These are phyloP conservation scores for Cebidichthys violaceus DNA, from an alignment of 2,113 vertebrate genomes.

Conservation along the genomic window DNA sequence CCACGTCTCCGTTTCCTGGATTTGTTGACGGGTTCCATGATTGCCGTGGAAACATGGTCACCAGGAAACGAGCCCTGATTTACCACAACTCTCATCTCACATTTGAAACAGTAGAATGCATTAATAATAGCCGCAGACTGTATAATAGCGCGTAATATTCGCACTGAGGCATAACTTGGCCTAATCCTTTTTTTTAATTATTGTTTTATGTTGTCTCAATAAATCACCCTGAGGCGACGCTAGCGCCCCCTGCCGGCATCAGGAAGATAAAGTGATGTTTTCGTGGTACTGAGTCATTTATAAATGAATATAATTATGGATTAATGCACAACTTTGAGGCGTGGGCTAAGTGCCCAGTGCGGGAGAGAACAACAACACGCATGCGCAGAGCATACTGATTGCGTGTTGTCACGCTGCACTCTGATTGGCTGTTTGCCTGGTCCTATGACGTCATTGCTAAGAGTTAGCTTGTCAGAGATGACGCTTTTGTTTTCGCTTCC, in stretches of 20 bases:
- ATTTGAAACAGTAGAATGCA: neutral
- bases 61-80: slow-evolving; percentile 6
- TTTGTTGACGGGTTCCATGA: slow-evolving; percentile 63
- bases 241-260: neutral
- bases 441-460: neutral
- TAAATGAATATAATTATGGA: neutral
- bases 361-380: neutral
- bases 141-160: neutral
- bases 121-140: neutral
- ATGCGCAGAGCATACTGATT: neutral
- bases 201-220: neutral
- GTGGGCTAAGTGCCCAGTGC: too few relatives aligned
- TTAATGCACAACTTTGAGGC: neutral
- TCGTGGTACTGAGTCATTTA: neutral
- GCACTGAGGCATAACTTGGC: neutral
- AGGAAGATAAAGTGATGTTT: neutral
- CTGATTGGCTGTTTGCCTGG: neutral
- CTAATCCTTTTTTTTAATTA: neutral
- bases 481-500: too few relatives aligned
- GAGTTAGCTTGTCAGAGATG: too few relatives aligned
- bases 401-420: neutral
- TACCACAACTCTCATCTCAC: neutral
- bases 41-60: slow-evolving; percentile 42
- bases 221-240: neutral
- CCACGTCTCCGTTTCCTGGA: slow-evolving; percentile 9